Percentiles rank a stretch among this genome's conserved stretches.
These are phyloP conservation scores for Cheumatopsyche charites DNA, from an alignment of 1,140 invertebrate genomes.

Conservation along the genomic window DNA sequence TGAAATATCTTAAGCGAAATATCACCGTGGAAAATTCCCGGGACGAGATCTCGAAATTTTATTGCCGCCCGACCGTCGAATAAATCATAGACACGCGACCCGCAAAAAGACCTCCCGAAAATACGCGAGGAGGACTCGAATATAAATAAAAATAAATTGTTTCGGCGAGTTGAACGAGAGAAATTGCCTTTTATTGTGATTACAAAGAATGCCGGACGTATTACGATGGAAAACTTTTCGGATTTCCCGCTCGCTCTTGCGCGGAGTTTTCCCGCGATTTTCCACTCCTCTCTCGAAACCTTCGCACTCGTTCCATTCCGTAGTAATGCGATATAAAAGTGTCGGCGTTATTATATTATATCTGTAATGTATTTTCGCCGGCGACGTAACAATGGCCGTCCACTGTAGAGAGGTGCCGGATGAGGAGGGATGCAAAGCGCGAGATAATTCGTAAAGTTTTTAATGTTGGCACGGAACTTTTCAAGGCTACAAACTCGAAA, in stretches of 20 bases:
- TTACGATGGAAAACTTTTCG: slow-evolving; percentile 37
- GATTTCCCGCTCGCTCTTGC: slow-evolving; percentile 15
- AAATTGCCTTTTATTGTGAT: slow-evolving; percentile 28
- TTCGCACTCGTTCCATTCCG: neutral
- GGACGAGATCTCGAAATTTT: slow-evolving; percentile 13
- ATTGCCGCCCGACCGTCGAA: slow-evolving; percentile 11
- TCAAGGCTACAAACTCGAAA: slow-evolving; percentile 44
- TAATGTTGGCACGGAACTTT: slow-evolving; percentile 41
- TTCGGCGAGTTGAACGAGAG: slow-evolving; percentile 12
- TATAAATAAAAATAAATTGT: slow-evolving; percentile 19
- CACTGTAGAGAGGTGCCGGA: slow-evolving; percentile 16
- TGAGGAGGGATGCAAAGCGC: slow-evolving; percentile 36
- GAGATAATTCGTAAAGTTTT: slow-evolving; percentile 45
- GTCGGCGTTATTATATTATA: neutral
- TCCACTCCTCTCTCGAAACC: too few species aligned
- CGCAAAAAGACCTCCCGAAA: neutral
- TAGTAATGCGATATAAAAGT: neutral
- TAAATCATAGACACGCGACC: slow-evolving; percentile 12
- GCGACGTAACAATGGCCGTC: slow-evolving; percentile 31
- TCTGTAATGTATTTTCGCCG: neutral
- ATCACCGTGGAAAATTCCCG: neutral
- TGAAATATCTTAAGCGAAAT: neutral
- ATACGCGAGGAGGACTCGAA: neutral
- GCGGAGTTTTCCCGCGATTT: too few species aligned
- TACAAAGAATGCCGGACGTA: slow-evolving; percentile 39